Conservation (phyloP, 2,113 vertebrate species). For the Myrmecobius fasciatus region DNA sequence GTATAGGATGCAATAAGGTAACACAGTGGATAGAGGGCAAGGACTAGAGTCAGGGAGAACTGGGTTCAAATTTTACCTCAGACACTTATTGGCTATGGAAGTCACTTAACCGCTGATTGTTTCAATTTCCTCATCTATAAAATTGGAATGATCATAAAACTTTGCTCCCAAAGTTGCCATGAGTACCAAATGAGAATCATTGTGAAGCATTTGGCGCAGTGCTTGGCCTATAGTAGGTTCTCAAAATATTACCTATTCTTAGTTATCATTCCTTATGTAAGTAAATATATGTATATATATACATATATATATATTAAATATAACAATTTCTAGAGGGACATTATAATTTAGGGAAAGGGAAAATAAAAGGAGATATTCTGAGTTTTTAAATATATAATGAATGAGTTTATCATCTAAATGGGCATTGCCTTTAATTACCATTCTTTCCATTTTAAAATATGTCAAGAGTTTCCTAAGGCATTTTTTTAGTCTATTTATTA, state of each 20-base stretch:
- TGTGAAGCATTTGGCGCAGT: background rate
- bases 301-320: background rate
- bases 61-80: background rate
- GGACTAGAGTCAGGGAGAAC: background rate
- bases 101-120: background rate
- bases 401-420: background rate
- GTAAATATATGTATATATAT: background rate
- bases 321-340: background rate
- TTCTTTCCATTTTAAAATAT: background rate
- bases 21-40: background rate
- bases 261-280: background rate
- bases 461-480: background rate
- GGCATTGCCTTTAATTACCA: background rate
- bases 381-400: background rate
- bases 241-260: background rate
- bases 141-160: background rate
- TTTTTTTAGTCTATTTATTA: background rate
- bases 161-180: background rate
- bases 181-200: background rate
- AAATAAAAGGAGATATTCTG: background rate
- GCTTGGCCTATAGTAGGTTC: background rate
- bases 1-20: background rate
- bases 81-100: background rate
- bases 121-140: background rate
- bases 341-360: background rate